Conservation (phyloP, 2,113 vertebrate genomes). For the Varanus salvator region DNA sequence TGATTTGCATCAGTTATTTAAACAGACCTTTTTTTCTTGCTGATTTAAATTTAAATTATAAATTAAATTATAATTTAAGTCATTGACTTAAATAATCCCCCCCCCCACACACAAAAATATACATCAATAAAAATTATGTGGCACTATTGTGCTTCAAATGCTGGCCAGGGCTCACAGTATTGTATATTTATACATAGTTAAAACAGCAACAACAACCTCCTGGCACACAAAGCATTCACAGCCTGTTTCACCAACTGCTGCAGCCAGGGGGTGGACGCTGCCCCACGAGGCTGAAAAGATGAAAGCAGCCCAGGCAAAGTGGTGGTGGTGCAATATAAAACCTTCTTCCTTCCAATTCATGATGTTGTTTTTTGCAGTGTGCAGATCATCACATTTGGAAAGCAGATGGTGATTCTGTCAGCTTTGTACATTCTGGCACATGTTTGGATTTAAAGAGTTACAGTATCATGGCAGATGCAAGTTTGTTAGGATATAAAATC, state of each 20-base stretch:
- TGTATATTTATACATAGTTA: neutral
- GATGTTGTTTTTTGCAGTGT: conserved; percentile 45
- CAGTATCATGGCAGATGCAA: conserved; percentile 71
- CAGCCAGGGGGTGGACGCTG: conserved; percentile 16
- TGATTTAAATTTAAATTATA: too few species aligned
- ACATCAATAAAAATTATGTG: neutral
- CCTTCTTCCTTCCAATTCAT: neutral
- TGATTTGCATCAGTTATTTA: too few species aligned
- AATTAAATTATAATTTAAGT: too few species aligned
- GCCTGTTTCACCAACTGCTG: conserved; percentile 13
- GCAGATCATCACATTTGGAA: conserved; percentile 19
- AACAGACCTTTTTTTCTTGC: too few species aligned
- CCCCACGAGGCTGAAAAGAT: conserved; percentile 23
- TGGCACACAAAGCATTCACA: neutral
- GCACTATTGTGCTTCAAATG: neutral
- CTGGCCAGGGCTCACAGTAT: neutral
- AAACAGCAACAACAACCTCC: neutral
- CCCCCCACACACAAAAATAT: neutral
- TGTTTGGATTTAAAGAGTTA: conserved; percentile 66
- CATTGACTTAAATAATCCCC: too few species aligned
- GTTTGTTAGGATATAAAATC: conserved; percentile 70
- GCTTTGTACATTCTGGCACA: conserved; percentile 59
- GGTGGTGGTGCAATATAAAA: conserved; percentile 54
- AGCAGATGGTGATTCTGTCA: conserved; percentile 71
- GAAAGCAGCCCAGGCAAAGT: conserved; percentile 43